A percentile compares a stretch with the other conserved stretches of the same genome.
phyloP scores from a whole-genome alignment of 2,113 vertebrate genomes.

The Sciurus niger region DNA sequence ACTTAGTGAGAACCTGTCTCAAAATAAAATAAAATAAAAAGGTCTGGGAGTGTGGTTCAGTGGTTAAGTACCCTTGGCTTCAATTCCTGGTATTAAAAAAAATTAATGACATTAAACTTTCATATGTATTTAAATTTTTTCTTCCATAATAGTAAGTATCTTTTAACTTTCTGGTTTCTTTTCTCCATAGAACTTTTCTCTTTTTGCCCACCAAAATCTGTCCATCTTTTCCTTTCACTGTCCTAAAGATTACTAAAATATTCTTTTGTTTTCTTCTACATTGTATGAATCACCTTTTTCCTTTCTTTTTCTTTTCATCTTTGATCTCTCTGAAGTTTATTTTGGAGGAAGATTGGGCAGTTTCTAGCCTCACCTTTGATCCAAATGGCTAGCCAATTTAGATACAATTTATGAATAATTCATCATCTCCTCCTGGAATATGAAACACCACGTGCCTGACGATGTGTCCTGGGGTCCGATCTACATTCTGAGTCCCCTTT shows the following conservation, averaged over 20 bases:
- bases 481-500: neutral
- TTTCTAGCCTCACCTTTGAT: neutral
- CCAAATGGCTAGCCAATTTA: conserved; percentile 19
- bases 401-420: conserved; percentile 14
- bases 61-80: too few relatives aligned
- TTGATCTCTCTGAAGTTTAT: conserved; percentile 26
- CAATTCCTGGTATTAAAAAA: too few relatives aligned
- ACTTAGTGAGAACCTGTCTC: too few relatives aligned
- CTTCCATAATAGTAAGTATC: neutral
- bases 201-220: neutral
- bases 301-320: neutral
- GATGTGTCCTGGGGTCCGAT: fast-evolving
- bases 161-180: conserved; percentile 46
- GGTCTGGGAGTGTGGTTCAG: too few relatives aligned
- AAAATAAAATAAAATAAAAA: too few relatives aligned
- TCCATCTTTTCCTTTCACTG: conserved; percentile 51
- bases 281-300: conserved; percentile 14
- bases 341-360: neutral
- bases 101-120: neutral
- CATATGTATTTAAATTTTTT: neutral
- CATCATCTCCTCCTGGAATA: neutral
- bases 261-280: neutral
- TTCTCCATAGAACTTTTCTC: conserved; percentile 10
- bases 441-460: neutral
- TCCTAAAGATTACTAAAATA: conserved; percentile 44